phyloP scores from a whole-genome alignment of 2,113 vertebrate species.

The Hydrolagus affinis region DNA sequence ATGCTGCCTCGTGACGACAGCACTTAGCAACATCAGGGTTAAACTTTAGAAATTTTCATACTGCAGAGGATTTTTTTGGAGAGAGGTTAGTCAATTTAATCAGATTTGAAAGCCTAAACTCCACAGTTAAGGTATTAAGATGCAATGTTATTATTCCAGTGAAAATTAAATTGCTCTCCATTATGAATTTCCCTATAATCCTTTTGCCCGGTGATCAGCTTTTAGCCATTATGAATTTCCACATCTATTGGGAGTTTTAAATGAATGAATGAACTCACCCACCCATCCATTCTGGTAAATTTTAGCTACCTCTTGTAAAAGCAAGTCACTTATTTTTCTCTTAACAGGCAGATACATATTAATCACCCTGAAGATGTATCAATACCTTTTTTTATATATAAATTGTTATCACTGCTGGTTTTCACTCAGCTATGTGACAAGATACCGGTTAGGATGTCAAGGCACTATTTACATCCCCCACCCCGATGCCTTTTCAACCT shows the following conservation, averaged over 20 bases:
- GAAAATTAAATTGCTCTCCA: not conserved
- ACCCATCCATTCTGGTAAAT: too few relatives aligned
- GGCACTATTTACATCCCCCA: too few relatives aligned
- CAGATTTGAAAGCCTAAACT: constrained; percentile 4
- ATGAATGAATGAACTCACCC: not conserved
- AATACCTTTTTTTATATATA: too few relatives aligned
- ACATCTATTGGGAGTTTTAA: not conserved
- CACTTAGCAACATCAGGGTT: not conserved
- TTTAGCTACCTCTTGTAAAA: too few relatives aligned
- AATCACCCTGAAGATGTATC: too few relatives aligned
- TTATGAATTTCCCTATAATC: not conserved
- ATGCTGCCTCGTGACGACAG: not conserved
- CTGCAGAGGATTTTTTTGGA: not conserved
- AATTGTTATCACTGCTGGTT: too few relatives aligned
- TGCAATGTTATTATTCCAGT: not conserved
- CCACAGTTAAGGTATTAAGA: not conserved
- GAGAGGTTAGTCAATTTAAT: not conserved
- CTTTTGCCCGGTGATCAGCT: not conserved
- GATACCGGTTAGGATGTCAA: too few relatives aligned
- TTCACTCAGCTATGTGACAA: too few relatives aligned
- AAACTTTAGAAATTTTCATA: not conserved
- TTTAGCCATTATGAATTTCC: not conserved
- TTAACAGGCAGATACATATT: too few relatives aligned
- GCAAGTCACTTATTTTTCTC: too few relatives aligned
- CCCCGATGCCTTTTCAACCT: too few relatives aligned